Evolutionary conservation across 1,140 invertebrate species (phyloP), one percentile per base, ranked within the genome.

Genomic region (Pinna nobilis): DNA sequence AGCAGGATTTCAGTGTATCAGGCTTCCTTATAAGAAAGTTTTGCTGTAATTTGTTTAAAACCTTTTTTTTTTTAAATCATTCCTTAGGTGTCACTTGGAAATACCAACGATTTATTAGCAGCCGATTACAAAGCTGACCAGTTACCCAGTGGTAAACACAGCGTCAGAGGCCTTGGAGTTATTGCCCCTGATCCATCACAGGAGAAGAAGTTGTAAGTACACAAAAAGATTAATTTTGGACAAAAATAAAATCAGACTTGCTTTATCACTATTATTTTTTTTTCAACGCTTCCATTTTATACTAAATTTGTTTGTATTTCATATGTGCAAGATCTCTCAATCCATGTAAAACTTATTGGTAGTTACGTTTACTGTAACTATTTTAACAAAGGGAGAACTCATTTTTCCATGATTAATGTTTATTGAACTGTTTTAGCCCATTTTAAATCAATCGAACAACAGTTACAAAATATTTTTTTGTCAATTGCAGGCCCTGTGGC

Each of bases 91-190:
- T 84, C 88, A 18, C 72, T 89, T 3, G 88, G 88, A 11, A 81
- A 70, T n/a, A 74, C 77, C 1, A 80, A 88, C 76, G 84, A 88
- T 13, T 75, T 87, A 32, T 44, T 88, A 9, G 63, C 72, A 35
- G 86, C 88, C 37, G 86, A 89, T 66, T 85, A 85, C 67, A 82
- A 76, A 25, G 87, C 86, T 30, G 80, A 79, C 51, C 82, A 83
- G 66, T 66, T 89, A 28, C 87, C 87, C 4, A 15, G 68, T 28
- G 87, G 86, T 5, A 85, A 83, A 77, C 81, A 88, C 70, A 88
- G 87, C 74, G 85, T 86, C 3, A 81, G 74, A 69, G 88, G 88
- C 2, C 59, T 85, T 35, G 88, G 88, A 0, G 76, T 64, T 28
- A 69, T 86, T 2, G 84, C 71, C 2, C 88, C 88, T 0, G 82